phyloP scores from a whole-genome alignment of 2,888 invertebrate species.

The Hyposoter didymator region DNA sequence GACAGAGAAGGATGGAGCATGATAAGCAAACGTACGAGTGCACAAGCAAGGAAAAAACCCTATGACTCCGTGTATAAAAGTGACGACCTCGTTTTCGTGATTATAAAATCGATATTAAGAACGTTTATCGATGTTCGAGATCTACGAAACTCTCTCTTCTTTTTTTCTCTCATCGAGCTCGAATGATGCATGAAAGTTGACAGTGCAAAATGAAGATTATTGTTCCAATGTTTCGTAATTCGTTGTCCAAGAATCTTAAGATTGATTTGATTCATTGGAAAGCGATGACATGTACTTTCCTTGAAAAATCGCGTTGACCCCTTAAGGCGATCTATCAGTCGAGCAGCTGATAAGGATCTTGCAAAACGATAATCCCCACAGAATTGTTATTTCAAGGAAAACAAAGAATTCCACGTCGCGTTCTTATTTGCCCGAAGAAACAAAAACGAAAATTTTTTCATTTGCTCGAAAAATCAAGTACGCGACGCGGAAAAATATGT shows the following conservation, averaged over 20 bases:
- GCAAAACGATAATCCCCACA: too few relatives aligned
- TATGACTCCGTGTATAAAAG: conserved; percentile 64
- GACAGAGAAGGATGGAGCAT: conserved; percentile 47
- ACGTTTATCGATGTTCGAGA: conserved; percentile 78
- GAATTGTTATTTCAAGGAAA: too few relatives aligned
- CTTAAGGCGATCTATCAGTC: too few relatives aligned
- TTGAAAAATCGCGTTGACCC: too few relatives aligned
- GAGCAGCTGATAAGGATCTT: too few relatives aligned
- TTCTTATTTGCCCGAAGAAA: too few relatives aligned
- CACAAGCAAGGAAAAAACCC: conserved; percentile 45
- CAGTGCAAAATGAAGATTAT: conserved; percentile 43
- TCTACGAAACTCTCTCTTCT: conserved; percentile 68
- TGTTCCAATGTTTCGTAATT: conserved; percentile 22
- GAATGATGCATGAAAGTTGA: conserved; percentile 29
- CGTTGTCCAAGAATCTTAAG: not conserved
- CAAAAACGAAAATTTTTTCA: too few relatives aligned
- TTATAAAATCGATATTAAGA: conserved; percentile 81
- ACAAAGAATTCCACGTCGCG: too few relatives aligned
- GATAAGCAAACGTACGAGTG: conserved; percentile 40
- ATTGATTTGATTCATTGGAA: conserved; percentile 14
- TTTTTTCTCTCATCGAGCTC: conserved; percentile 18
- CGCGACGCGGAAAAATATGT: too few relatives aligned
- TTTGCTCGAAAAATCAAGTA: too few relatives aligned
- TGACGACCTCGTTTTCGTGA: conserved; percentile 79
- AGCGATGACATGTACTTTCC: not conserved